Evolutionary conservation across 1,140 invertebrate species (phyloP).

Genomic region (Drosophila quadrilineata): DNA sequence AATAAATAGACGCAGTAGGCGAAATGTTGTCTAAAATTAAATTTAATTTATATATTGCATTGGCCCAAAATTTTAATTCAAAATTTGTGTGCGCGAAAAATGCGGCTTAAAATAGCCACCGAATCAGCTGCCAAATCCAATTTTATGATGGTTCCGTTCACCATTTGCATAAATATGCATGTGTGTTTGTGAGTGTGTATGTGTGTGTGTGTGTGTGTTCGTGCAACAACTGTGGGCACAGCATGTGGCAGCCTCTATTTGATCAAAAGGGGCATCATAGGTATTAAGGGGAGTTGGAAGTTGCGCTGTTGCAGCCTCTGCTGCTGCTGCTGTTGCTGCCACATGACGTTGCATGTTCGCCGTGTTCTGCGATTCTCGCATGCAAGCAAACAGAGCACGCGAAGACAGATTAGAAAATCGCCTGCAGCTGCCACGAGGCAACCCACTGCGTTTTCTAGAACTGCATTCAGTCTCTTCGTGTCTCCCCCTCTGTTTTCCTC

Average conservation of each 20-base stretch:
- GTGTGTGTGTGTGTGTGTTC: not conserved
- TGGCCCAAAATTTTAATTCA: slow-evolving; percentile 43
- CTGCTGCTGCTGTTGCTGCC: no score
- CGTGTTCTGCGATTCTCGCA: slow-evolving; percentile 68
- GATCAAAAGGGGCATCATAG: not conserved
- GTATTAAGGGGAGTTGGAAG: not conserved
- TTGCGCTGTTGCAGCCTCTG: slow-evolving; percentile 6
- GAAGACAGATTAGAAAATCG: slow-evolving; percentile 74
- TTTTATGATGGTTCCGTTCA: slow-evolving; percentile 68
- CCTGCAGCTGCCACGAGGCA: slow-evolving; percentile 30
- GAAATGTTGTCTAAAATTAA: slow-evolving; percentile 52
- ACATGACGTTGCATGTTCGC: slow-evolving; percentile 65
- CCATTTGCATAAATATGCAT: slow-evolving; percentile 70
- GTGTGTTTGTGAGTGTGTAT: slow-evolving; percentile 1
- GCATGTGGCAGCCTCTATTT: slow-evolving; percentile 57
- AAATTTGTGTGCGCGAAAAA: slow-evolving; percentile 39
- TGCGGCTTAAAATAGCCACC: slow-evolving; percentile 55
- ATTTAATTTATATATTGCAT: slow-evolving; percentile 56
- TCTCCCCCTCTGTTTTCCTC: no score
- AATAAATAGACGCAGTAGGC: slow-evolving; percentile 50
- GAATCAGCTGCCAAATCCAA: slow-evolving; percentile 74
- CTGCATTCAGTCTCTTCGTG: not conserved
- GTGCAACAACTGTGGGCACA: slow-evolving; percentile 38
- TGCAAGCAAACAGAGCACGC: slow-evolving; percentile 75
- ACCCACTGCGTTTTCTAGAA: slow-evolving; percentile 27